Base-by-base conservation (phyloP, 64 coral and sea anemone genomes). In the Orbicella faveolata region DNA sequence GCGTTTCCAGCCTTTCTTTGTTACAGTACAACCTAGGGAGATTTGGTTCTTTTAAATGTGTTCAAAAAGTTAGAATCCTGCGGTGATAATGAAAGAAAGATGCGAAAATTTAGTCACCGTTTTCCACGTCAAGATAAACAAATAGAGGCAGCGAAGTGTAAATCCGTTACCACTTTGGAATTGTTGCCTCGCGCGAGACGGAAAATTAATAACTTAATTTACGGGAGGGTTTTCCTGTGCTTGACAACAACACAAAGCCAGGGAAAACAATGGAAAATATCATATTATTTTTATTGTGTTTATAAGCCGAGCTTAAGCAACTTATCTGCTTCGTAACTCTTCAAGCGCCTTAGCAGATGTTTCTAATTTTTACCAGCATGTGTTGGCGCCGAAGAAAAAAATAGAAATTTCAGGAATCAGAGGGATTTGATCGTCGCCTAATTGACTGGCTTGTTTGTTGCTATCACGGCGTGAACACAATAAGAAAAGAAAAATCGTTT, bases 211-310 rank as follows among this genome's bases (percentile, higher is more conserved):
- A 73, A 85, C 67, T 53, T 85, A 41, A 66, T 85, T 17, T 52
- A 39, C 20, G 64, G 41, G 21, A 66, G 64, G 36, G 67, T 85
- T 68, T 84, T 30, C 63, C 23, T 41, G 65, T 52, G 64, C 82
- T 73, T 85, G 39, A 85, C 37, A 51, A 18, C 64, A 44, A 17
- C 16, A 72, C 63, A 85, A 85, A 85, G 36, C 36, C 26, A 16
- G 3, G 18, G 62, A 20, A 52, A 85, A 85, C 82, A 85, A 85
- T 85, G 36, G 65, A 70, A 85, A 72, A 85, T 85, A 85, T 85
- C 65, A 85, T 39, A 72, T 70, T 85, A 73, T 85, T 85, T 85
- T 85, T 41, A 85, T 85, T 85, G 82, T 85, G 63, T 85, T 65
- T 72, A 52, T 52, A 85, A 85, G 82, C 64, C 13, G 36, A n/a